Percentiles rank a stretch among this genome's conserved stretches.
phyloP scores from a whole-genome alignment of 2,888 invertebrate genomes.

The Pardosa pseudoannulata region DNA sequence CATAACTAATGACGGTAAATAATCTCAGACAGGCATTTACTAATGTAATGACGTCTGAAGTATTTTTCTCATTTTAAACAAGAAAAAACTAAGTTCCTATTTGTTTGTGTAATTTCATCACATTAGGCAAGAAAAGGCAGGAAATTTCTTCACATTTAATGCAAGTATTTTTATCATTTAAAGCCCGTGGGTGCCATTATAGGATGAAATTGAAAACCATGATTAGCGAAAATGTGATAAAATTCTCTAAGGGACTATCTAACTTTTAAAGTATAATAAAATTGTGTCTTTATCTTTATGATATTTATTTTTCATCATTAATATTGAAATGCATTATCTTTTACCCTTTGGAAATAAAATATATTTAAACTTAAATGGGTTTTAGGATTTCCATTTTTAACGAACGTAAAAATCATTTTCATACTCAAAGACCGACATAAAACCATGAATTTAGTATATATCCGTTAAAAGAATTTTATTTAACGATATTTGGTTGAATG shows the following conservation, averaged over 20 bases:
- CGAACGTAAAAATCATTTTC: too few species aligned
- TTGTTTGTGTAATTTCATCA: not conserved
- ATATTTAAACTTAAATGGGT: too few species aligned
- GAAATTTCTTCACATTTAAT: not conserved
- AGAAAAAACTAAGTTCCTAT: not conserved
- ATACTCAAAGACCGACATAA: too few species aligned
- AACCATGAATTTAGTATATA: too few species aligned
- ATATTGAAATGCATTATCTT: not conserved
- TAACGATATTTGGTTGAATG: too few species aligned
- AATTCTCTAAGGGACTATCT: not conserved
- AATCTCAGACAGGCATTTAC: too few species aligned
- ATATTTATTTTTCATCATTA: not conserved
- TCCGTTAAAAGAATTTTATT: too few species aligned
- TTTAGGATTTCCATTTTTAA: too few species aligned
- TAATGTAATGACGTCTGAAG: too few species aligned
- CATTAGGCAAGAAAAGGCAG: not conserved
- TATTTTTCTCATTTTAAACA: too few species aligned
- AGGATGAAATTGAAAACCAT: not conserved
- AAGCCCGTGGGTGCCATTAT: not conserved
- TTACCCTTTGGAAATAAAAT: not conserved
- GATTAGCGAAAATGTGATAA: constrained; percentile 12
- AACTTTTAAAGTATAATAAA: not conserved
- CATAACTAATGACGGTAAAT: too few species aligned
- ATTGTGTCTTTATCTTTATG: not conserved
- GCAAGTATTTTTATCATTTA: not conserved